Conservation (phyloP, 1,140 invertebrate species). For the Drosophila orena region DNA sequence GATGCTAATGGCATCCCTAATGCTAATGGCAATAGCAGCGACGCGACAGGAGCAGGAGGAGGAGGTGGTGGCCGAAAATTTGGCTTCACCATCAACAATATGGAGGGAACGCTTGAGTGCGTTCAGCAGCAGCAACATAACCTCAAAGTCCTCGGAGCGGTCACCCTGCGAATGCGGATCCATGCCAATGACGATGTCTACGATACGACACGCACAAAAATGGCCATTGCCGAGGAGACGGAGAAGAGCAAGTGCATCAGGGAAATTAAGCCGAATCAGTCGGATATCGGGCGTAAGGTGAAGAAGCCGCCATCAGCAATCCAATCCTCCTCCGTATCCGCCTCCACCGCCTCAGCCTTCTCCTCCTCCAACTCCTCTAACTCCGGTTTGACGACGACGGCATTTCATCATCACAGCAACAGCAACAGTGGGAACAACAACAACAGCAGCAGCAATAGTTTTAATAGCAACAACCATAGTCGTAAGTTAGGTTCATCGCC, state of each 20-base stretch:
- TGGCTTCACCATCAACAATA: slow-evolving; percentile 78
- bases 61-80: slow-evolving; percentile 72
- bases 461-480: slow-evolving; percentile 84
- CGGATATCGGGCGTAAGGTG: slow-evolving; percentile 93
- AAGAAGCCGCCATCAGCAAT: slow-evolving; percentile 85
- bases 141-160: slow-evolving; percentile 92
- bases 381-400: slow-evolving; percentile 47
- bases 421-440: slow-evolving; percentile 56
- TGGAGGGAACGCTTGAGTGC: slow-evolving; percentile 92
- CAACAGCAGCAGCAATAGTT: slow-evolving; percentile 69
- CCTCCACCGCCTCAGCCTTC: slow-evolving; percentile 23
- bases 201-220: slow-evolving; percentile 94
- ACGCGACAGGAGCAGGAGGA: slow-evolving; percentile 23
- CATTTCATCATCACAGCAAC: slow-evolving; percentile 69
- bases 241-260: slow-evolving; percentile 97
- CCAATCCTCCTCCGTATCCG: slow-evolving; percentile 19
- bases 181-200: slow-evolving; percentile 98
- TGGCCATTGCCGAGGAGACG: slow-evolving; percentile 95
- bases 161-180: slow-evolving; percentile 94
- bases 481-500: slow-evolving; percentile 82
- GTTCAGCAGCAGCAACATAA: slow-evolving; percentile 90
- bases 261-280: slow-evolving; percentile 95
- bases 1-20: slow-evolving; percentile 42
- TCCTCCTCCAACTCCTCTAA: slow-evolving; percentile 16
- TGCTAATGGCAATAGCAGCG: slow-evolving; percentile 49